Percentiles rank a stretch among this genome's conserved stretches.
Conservation (phyloP, 2,797 vertebrate species). For the Enteromius fasciolatus region DNA sequence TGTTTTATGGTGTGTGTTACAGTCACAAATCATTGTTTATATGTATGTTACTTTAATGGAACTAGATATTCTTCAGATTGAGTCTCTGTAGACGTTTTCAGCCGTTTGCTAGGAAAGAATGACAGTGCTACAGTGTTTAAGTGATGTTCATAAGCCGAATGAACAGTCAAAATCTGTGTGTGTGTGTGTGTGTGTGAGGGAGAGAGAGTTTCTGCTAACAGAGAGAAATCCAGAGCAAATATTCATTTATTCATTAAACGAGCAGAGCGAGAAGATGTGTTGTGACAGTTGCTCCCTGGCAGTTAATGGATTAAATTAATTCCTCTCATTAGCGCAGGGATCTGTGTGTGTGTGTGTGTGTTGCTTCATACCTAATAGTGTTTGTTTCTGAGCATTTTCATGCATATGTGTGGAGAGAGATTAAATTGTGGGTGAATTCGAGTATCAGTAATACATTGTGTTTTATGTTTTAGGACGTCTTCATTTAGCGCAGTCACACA, state of each 20-base stretch:
- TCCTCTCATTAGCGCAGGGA: slow-evolving; percentile 69
- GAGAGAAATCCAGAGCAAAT: slow-evolving; percentile 75
- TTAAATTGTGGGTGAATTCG: slow-evolving; percentile 15
- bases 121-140: slow-evolving; percentile 7
- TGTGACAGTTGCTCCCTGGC: slow-evolving; percentile 71
- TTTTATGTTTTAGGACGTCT: slow-evolving; percentile 4
- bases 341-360: slow-evolving; percentile 36
- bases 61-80: background rate
- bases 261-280: slow-evolving; percentile 70
- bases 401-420: slow-evolving; percentile 23
- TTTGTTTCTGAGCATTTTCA: slow-evolving; percentile 9
- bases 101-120: background rate
- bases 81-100: background rate
- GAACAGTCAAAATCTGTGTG: slow-evolving; percentile 5
- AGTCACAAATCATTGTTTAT: slow-evolving; percentile 33
- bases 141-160: background rate
- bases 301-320: slow-evolving; percentile 80
- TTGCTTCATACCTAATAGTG: slow-evolving; percentile 17
- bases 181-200: slow-evolving; percentile 31
- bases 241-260: slow-evolving; percentile 86
- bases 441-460: background rate
- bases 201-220: slow-evolving; percentile 61
- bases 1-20: slow-evolving; percentile 22
- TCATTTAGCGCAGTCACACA: background rate
- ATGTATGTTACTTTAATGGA: background rate